These are phyloP conservation scores for Tupiocoris notatus DNA, from an alignment of 2,888 invertebrate species.

Conservation along the genomic window DNA sequence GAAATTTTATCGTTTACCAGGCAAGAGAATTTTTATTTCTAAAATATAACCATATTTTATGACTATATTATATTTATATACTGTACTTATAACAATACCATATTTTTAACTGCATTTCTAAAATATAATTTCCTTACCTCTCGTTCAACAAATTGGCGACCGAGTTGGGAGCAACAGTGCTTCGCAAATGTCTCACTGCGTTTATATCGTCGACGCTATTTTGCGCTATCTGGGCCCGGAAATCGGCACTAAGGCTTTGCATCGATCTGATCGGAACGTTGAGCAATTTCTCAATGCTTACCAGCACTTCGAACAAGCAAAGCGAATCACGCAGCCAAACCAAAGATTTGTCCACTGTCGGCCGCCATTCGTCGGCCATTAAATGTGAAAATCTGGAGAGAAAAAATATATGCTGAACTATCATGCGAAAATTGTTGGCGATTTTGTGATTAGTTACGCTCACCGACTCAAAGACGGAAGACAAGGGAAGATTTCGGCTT, in stretches of 20 bases:
- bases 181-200: background rate
- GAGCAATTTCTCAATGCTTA: background rate
- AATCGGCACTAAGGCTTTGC: background rate
- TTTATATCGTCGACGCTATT: background rate
- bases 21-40: no score
- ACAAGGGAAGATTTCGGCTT: background rate
- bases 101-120: background rate
- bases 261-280: background rate
- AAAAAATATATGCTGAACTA: no score
- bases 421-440: no score
- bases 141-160: background rate
- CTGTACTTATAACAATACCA: background rate
- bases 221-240: background rate
- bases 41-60: no score
- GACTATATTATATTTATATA: no score
- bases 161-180: background rate
- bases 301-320: background rate
- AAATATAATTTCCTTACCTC: background rate
- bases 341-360: background rate
- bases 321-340: background rate
- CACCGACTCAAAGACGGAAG: background rate
- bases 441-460: background rate
- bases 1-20: no score
- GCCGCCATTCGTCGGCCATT: background rate
- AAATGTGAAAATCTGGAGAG: background rate